Base-by-base conservation (phyloP, 2,113 vertebrate genomes). In the Datnioides undecimradiatus region DNA sequence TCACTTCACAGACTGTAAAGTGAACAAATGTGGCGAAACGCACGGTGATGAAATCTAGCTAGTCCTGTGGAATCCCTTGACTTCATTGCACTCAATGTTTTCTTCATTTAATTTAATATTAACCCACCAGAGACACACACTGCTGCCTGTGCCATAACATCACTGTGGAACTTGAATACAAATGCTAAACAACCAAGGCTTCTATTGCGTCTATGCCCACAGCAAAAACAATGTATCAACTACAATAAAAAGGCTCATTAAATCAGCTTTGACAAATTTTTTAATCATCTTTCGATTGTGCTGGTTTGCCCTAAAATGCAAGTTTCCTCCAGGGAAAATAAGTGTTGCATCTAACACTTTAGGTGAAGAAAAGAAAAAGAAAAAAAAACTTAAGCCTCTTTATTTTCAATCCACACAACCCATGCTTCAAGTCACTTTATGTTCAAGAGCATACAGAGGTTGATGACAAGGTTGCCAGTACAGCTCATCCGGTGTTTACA, bases 361-460 rank as follows among this genome's bases (percentile, higher is more conserved):
- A 23, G 2, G n/a, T 2, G 6, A 45, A 55, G 16, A 38, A 73
- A 73, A 23, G 11, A 60, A 40, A 34, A 86, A 40, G 71, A 17
- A 14, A 62, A 45, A 40, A 90, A 90, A 89, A 85, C 82, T 76
- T 84, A 85, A 89, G 89, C 82, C 69, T 88, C 79, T 93, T 94
- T 92, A 91, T 93, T 93, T 93, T 92, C 83, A 89, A 79, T 91
- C 88, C 92, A 93, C 86, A 91, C 86, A 91, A 91, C 87, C 88
- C 84, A 92, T 90, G 90, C 79, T 91, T 92, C 82, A 91, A 93
- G 88, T 91, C 89, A 89, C 83, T 87, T 85, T 72, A 87, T 80
- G 75, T 82, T 91, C 79, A 85, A 90, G 80, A 91, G 89, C 82
- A 79, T 72, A 77, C 71, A 51, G 83, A 91, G 71, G 79, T 85